phyloP scores from a whole-genome alignment of 2,888 invertebrate genomes.

The Melipona beecheii region DNA sequence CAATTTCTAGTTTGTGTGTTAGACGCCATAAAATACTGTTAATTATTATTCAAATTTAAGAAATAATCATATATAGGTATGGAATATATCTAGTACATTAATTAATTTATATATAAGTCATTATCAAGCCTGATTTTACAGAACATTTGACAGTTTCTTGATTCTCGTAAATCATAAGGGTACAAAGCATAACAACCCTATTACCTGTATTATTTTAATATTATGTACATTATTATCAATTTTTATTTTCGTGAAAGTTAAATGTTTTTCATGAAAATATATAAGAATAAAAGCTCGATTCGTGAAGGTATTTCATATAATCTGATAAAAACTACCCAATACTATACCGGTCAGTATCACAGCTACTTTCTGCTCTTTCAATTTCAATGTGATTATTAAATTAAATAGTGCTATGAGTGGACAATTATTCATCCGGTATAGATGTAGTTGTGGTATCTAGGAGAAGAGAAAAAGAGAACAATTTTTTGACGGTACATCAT shows the following conservation, averaged over 20 bases:
- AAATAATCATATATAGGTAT: conserved; percentile 30
- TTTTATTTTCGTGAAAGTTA: conserved; percentile 23
- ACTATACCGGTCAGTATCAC: conserved; percentile 82
- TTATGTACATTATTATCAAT: conserved; percentile 46
- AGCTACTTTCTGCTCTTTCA: conserved; percentile 79
- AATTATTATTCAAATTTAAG: conserved; percentile 50
- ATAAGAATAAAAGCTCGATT: conserved; percentile 38
- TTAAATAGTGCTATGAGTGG: conserved; percentile 55
- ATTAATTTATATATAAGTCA: conserved; percentile 42
- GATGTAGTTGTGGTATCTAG: conserved; percentile 62
- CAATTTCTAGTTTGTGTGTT: conserved; percentile 63
- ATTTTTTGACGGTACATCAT: conserved; percentile 38
- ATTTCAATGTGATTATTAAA: conserved; percentile 64
- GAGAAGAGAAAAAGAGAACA: conserved; percentile 63
- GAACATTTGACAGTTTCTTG: conserved; percentile 58
- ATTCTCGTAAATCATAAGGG: conserved; percentile 39
- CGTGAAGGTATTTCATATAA: conserved; percentile 51
- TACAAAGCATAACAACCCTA: conserved; percentile 62
- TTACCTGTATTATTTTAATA: conserved; percentile 55
- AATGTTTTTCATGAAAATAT: conserved; percentile 35
- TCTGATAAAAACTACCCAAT: conserved; percentile 71
- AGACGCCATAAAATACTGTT: conserved; percentile 65
- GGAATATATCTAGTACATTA: conserved; percentile 40
- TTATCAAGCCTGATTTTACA: conserved; percentile 39
- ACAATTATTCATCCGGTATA: conserved; percentile 40